Evolutionary conservation across 1,140 invertebrate species (phyloP).

Genomic region (Philotrypesis tridentata): DNA sequence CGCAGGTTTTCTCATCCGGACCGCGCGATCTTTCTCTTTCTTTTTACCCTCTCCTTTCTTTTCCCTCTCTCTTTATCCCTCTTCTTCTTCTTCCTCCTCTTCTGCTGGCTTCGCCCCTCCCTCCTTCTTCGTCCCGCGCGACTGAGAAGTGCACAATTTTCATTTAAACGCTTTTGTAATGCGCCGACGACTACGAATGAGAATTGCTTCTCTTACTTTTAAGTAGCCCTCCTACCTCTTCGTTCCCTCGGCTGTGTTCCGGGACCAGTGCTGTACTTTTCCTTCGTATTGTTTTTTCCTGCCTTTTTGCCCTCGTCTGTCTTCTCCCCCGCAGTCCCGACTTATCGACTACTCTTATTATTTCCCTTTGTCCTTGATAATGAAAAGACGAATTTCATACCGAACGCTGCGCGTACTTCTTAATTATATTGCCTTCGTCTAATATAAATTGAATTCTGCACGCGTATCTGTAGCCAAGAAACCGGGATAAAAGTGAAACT

Average conservation of each 20-base stretch:
- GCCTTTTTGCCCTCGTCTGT: neutral
- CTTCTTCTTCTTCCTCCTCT: too few relatives aligned
- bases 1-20: conserved; percentile 8
- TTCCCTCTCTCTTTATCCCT: conserved; percentile 22
- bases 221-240: conserved; percentile 27
- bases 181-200: conserved; percentile 48
- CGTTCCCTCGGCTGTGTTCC: neutral
- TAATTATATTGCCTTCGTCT: too few relatives aligned
- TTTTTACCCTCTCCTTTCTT: neutral
- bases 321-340: neutral
- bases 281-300: conserved; percentile 35
- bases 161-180: conserved; percentile 51
- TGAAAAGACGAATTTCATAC: neutral
- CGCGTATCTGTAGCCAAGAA: too few relatives aligned
- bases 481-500: too few relatives aligned
- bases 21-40: neutral
- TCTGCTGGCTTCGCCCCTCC: conserved; percentile 25
- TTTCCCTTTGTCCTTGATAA: neutral
- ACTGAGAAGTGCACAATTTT: conserved; percentile 49
- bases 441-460: too few relatives aligned
- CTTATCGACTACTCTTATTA: neutral
- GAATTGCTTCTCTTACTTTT: conserved; percentile 48
- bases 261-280: neutral
- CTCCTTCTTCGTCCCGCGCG: conserved; percentile 19
- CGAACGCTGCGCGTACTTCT: too few relatives aligned